phyloP scores from a whole-genome alignment of 2,797 vertebrate species.

The Hafferia zeledoni region DNA sequence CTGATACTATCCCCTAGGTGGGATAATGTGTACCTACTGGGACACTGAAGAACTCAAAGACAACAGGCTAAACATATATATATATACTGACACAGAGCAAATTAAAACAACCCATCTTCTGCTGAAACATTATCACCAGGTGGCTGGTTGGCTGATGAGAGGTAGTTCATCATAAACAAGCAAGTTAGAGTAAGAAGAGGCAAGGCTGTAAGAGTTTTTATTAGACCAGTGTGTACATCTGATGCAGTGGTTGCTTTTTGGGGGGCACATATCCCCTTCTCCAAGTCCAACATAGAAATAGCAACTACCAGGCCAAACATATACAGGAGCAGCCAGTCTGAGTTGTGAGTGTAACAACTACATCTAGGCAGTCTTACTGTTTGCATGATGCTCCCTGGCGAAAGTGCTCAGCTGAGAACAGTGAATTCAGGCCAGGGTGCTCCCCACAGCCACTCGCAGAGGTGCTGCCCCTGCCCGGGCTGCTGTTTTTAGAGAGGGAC shows the following conservation, averaged over 20 bases:
- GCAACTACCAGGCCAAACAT: neutral
- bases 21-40: neutral
- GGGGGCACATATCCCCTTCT: neutral
- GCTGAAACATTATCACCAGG: neutral
- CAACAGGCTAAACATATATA: neutral
- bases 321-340: neutral
- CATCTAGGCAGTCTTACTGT: neutral
- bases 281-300: neutral
- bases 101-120: neutral
- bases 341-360: neutral
- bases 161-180: neutral
- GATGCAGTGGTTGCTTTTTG: neutral
- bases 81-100: neutral
- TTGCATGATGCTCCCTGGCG: neutral
- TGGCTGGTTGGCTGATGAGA: neutral
- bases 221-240: neutral
- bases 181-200: neutral
- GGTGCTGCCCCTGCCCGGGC: neutral
- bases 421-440: neutral
- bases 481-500: neutral
- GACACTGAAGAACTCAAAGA: neutral
- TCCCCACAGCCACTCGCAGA: accelerated
- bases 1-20: neutral
- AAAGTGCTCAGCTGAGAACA: neutral
- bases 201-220: neutral